Conservation (phyloP, 2,888 invertebrate genomes). For the Allophyes oxyacanthae region DNA sequence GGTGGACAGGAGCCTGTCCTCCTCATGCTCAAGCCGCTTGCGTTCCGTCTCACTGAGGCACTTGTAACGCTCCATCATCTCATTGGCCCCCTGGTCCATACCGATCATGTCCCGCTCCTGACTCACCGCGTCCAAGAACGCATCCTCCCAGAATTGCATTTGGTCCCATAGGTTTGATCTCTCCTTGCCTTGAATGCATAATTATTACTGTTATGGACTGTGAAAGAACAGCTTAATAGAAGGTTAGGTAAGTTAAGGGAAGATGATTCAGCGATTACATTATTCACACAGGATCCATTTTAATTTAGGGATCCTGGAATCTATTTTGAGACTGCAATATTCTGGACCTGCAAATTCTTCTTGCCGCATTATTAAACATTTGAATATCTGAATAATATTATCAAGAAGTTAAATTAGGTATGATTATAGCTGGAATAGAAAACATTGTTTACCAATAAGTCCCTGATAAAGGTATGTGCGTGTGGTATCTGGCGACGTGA, state of each 20-base stretch:
- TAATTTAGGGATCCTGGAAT: too few relatives aligned
- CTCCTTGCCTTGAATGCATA: slow-evolving; percentile 90
- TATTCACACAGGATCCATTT: too few relatives aligned
- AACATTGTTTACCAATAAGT: slow-evolving; percentile 86
- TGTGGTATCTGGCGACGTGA: slow-evolving; percentile 96
- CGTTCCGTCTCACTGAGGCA: slow-evolving; percentile 97
- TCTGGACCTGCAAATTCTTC: too few relatives aligned
- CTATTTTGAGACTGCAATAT: too few relatives aligned
- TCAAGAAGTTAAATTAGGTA: too few relatives aligned
- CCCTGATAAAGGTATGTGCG: slow-evolving; percentile 98
- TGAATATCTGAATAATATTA: too few relatives aligned
- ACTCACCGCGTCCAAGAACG: slow-evolving; percentile 98
- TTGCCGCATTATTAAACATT: too few relatives aligned
- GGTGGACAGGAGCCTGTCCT: slow-evolving; percentile 98
- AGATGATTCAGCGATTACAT: too few relatives aligned
- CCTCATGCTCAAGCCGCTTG: slow-evolving; percentile 99
- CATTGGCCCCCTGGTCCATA: slow-evolving; percentile 99
- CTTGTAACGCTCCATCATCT: slow-evolving; percentile 99
- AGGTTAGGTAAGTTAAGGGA: too few relatives aligned
- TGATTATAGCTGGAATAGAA: too few relatives aligned
- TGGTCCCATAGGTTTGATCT: slow-evolving; percentile 98
- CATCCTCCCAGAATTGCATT: slow-evolving; percentile 99
- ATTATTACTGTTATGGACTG: neutral
- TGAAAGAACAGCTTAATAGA: too few relatives aligned
- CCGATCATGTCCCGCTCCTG: slow-evolving; percentile 99